These are phyloP conservation scores for Mayetiola destructor DNA, from an alignment of 2,888 invertebrate genomes.

Conservation along the genomic window DNA sequence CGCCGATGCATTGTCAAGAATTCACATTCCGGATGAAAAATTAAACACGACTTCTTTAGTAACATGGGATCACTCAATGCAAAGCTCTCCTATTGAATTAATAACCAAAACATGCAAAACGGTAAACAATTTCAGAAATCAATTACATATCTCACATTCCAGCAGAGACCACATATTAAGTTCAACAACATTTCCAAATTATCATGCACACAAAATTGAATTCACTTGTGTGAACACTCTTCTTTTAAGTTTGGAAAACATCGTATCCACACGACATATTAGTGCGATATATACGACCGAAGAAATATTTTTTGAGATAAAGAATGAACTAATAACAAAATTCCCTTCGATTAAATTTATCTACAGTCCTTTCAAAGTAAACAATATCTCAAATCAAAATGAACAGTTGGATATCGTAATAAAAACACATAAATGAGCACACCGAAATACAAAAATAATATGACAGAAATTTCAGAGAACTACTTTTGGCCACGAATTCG, in stretches of 20 bases:
- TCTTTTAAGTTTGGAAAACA: background rate
- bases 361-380: background rate
- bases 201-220: background rate
- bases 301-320: background rate
- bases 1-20: conserved; percentile 19
- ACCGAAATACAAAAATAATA: background rate
- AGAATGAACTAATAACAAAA: background rate
- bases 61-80: background rate
- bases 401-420: background rate
- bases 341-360: background rate
- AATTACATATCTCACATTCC: background rate
- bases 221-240: background rate
- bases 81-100: background rate
- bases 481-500: background rate
- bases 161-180: background rate
- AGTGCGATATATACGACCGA: background rate
- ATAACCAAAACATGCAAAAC: background rate
- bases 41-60: background rate
- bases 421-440: background rate
- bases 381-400: background rate
- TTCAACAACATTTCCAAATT: background rate
- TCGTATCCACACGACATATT: background rate
- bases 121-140: background rate
- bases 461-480: background rate
- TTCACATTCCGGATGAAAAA: background rate